Evolutionary conservation across 2,113 vertebrate genomes (phyloP), one percentile per base, ranked within the genome.

Genomic region (Piaya cayana): DNA sequence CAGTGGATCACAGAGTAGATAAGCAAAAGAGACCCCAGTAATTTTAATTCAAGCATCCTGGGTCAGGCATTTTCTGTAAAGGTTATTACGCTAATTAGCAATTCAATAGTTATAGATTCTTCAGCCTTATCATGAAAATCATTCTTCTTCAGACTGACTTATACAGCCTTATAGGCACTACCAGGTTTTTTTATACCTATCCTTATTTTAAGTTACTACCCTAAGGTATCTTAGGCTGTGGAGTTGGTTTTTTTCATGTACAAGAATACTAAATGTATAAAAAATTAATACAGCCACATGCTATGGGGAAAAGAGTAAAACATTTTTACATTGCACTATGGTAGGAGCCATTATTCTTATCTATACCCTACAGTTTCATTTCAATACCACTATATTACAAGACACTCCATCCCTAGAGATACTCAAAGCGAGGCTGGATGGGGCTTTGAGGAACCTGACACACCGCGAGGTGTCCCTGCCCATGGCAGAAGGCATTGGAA

Each of bases 1-100:
- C 8, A 43, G 8, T 11, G 12, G 26, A 4, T 81, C 6, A 27
- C 0, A 0, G 5, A 49, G 25, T 1, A 11, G 5, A 49, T 1
- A 23, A 8, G 25, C 18, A 86, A 65, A 91, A 72, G 5, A 17
- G 25, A 75, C n/a, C 39, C 59, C 53, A 26, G 7, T 84, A 72
- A 11, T 10, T 26, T 62, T 4, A 77, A 77, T 11, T 36, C 23
- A 62, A 23, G 37, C 7, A 47, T 70, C 83, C 17, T 4, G 12
- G 4, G 5, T 78, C 18, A 63, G 3, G 0, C 9, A 15, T 32
- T 45, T 47, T 30, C 19, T 63, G 50, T 15, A 72, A 74, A 83
- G 3, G 2, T 12, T 74, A 52, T 37, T 55, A 37, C 5, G 45
- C 7, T 82, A 65, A 82, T n/a, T 36, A 50, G 36, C 9, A 72